Evolutionary conservation across 1,140 invertebrate species (phyloP).

Genomic region (Cotesia chilonis): DNA sequence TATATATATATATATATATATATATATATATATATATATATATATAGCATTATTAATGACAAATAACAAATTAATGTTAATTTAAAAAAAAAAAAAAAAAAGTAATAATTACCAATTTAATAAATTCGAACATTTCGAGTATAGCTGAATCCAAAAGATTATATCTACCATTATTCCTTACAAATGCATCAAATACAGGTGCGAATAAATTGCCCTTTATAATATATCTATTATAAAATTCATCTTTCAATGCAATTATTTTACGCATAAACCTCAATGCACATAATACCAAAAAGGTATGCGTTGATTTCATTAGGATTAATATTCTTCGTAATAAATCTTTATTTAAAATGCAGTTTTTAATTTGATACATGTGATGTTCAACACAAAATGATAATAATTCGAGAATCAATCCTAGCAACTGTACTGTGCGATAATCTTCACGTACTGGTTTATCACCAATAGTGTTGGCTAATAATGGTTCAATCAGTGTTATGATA

Average conservation of each 20-base stretch:
- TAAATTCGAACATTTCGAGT: conserved; percentile 99
- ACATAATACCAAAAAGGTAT: conserved; percentile 97
- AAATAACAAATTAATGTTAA: no score
- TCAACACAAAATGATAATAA: conserved; percentile 99
- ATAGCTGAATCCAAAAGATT: conserved; percentile 99
- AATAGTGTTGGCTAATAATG: conserved; percentile 88
- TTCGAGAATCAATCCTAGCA: conserved; percentile 93
- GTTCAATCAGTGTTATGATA: conserved; percentile 93
- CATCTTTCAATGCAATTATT: conserved; percentile 97
- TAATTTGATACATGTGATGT: conserved; percentile 98
- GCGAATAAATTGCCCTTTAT: conserved; percentile 95
- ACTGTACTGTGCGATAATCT: conserved; percentile 95
- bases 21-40: no score
- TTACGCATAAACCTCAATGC: conserved; percentile 96
- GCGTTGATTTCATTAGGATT: conserved; percentile 96
- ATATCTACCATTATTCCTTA: conserved; percentile 95
- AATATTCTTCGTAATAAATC: conserved; percentile 94
- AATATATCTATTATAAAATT: conserved; percentile 97
- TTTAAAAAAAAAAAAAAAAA: conserved; percentile 21
- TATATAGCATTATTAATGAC: no score
- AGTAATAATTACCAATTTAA: conserved; percentile 75
- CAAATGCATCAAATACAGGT: conserved; percentile 95
- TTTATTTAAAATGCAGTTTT: conserved; percentile 97
- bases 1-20: no score
- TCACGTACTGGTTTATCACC: conserved; percentile 88